Evolutionary conservation across 2,797 vertebrate genomes (phyloP).

Genomic region (Phoxinus dragarum): DNA sequence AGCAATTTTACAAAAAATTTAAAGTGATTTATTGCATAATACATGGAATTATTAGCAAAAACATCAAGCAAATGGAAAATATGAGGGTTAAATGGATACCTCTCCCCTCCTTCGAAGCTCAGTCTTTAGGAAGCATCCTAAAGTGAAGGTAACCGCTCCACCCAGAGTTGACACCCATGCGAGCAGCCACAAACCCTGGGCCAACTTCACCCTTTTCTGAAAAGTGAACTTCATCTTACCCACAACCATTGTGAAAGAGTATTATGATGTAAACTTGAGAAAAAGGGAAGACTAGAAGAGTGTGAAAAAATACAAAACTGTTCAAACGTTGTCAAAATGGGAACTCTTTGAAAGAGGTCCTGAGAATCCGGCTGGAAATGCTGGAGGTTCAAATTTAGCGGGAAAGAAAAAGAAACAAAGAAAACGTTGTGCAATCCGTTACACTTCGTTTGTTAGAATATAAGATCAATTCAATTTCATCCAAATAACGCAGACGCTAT

Average conservation of each 20-base stretch:
- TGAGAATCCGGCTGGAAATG: neutral
- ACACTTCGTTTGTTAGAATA: slow-evolving; percentile 21
- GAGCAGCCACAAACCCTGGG: slow-evolving; percentile 83
- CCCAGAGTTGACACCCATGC: slow-evolving; percentile 80
- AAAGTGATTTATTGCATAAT: neutral
- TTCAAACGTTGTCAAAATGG: neutral
- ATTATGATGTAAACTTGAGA: slow-evolving; percentile 54
- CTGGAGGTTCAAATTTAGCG: neutral
- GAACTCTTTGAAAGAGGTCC: neutral
- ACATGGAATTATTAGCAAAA: neutral
- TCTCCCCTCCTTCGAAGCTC: slow-evolving; percentile 82
- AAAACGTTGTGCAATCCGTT: slow-evolving; percentile 13
- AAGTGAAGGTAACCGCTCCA: slow-evolving; percentile 79
- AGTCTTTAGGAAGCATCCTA: slow-evolving; percentile 83
- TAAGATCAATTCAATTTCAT: slow-evolving; percentile 11
- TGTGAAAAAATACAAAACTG: slow-evolving; percentile 49
- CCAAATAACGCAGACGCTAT: neutral
- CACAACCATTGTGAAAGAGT: slow-evolving; percentile 78
- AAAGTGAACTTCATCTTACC: slow-evolving; percentile 86
- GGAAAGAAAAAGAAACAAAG: slow-evolving; percentile 16
- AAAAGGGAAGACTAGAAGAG: slow-evolving; percentile 68
- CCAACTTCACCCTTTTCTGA: slow-evolving; percentile 82
- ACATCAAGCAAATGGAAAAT: neutral
- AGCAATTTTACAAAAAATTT: too few relatives aligned
- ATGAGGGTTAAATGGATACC: slow-evolving; percentile 65